Evolutionary conservation across 2,888 invertebrate genomes (phyloP).

Genomic region (Bugulina stolonifera): DNA sequence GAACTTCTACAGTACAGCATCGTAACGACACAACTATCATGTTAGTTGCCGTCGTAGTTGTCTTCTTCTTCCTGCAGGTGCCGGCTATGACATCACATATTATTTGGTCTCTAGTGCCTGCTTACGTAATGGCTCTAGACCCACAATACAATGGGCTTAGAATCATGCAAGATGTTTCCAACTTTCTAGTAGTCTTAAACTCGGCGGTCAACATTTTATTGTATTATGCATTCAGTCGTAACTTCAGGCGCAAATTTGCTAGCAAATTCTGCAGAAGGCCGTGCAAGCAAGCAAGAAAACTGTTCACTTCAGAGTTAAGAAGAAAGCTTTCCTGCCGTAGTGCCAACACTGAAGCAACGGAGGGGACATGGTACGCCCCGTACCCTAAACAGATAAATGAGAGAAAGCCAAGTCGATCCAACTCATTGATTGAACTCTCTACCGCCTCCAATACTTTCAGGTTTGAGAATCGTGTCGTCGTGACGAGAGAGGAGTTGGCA

Average conservation of each 20-base stretch:
- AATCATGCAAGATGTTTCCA: slow-evolving; percentile 38
- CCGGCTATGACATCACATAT: slow-evolving; percentile 50
- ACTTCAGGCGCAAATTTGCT: slow-evolving; percentile 47
- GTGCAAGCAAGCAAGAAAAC: too few species aligned
- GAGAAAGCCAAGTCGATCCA: background rate
- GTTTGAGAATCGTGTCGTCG: background rate
- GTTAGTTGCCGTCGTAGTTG: slow-evolving; percentile 51
- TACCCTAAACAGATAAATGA: background rate
- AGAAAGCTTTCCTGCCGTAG: background rate
- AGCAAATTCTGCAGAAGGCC: slow-evolving; percentile 37
- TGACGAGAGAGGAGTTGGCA: too few species aligned
- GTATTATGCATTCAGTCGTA: slow-evolving; percentile 52
- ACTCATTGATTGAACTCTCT: background rate
- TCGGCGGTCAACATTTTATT: slow-evolving; percentile 53
- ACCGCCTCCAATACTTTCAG: background rate
- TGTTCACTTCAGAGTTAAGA: background rate
- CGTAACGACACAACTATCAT: slow-evolving; percentile 52
- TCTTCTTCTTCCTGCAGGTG: slow-evolving; percentile 52
- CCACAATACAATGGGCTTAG: background rate
- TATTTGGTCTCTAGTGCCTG: slow-evolving; percentile 45
- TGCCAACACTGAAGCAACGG: background rate
- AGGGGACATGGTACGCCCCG: background rate
- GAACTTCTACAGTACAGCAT: slow-evolving; percentile 42
- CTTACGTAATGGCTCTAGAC: slow-evolving; percentile 28
- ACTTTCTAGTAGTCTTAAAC: slow-evolving; percentile 50